phyloP scores from a whole-genome alignment of 2,888 invertebrate species.

The Elgonia sp. region DNA sequence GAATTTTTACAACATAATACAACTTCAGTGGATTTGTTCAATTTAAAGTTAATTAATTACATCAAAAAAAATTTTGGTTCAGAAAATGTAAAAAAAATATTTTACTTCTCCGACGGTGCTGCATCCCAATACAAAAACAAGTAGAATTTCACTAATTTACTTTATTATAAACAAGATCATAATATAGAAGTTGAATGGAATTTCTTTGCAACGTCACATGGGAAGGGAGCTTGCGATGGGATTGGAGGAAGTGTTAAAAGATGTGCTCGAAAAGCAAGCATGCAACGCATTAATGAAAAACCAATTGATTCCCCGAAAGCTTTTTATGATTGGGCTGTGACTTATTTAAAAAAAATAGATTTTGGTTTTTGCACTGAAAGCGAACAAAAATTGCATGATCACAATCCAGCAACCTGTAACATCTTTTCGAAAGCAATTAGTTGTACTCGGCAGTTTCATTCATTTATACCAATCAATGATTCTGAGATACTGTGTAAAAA shows the following conservation, averaged over 20 bases:
- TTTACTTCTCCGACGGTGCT: not conserved
- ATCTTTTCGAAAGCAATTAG: not conserved
- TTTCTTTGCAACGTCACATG: not conserved
- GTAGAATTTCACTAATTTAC: slow-evolving; percentile 13
- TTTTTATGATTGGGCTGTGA: not conserved
- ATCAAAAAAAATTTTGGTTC: slow-evolving; percentile 18
- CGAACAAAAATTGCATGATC: not conserved
- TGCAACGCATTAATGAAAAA: slow-evolving; percentile 4
- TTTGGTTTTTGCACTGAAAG: slow-evolving; percentile 5
- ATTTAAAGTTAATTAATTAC: slow-evolving; percentile 4
- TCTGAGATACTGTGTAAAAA: not conserved
- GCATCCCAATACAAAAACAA: not conserved
- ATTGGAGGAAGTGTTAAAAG: slow-evolving; percentile 25
- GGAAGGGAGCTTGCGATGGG: slow-evolving; percentile 13
- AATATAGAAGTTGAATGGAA: slow-evolving; percentile 19
- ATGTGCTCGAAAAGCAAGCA: slow-evolving; percentile 18
- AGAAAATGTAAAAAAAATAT: not conserved
- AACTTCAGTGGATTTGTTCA: slow-evolving; percentile 25
- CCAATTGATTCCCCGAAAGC: slow-evolving; percentile 1
- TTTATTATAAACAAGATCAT: slow-evolving; percentile 22
- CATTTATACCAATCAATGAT: slow-evolving; percentile 1
- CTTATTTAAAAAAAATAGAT: slow-evolving; percentile 8
- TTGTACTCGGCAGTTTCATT: not conserved
- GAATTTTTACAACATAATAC: slow-evolving; percentile 23
- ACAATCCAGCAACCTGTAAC: too few species aligned